phyloP scores from a whole-genome alignment of 2,797 vertebrate genomes.

The Leuciscus waleckii region DNA sequence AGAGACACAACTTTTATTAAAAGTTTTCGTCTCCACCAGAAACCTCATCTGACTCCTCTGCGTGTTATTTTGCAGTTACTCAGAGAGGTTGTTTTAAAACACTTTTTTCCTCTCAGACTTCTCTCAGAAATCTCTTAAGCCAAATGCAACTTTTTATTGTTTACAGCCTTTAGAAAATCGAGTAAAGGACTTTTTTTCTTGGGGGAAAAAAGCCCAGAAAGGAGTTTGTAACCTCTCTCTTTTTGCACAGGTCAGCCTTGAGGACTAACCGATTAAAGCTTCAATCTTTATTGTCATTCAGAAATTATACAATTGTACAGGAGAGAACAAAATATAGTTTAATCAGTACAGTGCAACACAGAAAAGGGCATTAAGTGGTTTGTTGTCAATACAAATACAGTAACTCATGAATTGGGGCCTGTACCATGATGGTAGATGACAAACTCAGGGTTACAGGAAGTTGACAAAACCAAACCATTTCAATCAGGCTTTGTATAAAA shows the following conservation, averaged over 20 bases:
- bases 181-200: neutral
- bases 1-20: conserved; percentile 74
- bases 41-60: conserved; percentile 9
- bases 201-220: neutral
- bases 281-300: neutral
- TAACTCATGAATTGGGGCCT: too few relatives aligned
- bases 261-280: neutral
- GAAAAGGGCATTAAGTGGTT: neutral
- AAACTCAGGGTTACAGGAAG: too few relatives aligned
- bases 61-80: neutral
- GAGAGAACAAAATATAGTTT: neutral
- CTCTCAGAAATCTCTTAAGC: conserved; percentile 11
- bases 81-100: conserved; percentile 11
- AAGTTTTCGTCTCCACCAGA: conserved; percentile 38
- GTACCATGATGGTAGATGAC: too few relatives aligned
- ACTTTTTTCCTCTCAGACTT: neutral
- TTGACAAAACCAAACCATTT: too few relatives aligned
- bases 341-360: neutral
- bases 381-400: too few relatives aligned
- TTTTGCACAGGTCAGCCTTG: neutral
- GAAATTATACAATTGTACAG: neutral
- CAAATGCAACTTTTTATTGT: neutral
- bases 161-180: conserved; percentile 4
- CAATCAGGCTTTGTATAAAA: too few relatives aligned
- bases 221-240: neutral